These are phyloP conservation scores for Ariolimax columbianus DNA, from an alignment of 2,888 invertebrate species.

Conservation along the genomic window DNA sequence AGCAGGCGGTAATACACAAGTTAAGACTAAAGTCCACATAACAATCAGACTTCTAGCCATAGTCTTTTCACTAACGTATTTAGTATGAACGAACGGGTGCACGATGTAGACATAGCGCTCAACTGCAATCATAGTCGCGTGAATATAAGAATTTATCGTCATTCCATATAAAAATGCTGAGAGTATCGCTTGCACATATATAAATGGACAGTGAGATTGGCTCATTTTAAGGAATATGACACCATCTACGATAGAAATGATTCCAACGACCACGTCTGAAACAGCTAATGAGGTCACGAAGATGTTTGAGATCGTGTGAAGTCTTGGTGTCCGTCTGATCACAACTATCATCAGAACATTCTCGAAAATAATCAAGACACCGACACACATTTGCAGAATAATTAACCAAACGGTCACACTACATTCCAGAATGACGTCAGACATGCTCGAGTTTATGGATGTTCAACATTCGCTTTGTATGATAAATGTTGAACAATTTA, in stretches of 20 bases:
- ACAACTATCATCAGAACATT: background rate
- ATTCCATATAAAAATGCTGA: background rate
- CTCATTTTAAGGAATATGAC: background rate
- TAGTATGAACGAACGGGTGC: background rate
- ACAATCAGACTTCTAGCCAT: background rate
- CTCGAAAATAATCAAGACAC: background rate
- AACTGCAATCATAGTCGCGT: background rate
- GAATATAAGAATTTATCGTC: background rate
- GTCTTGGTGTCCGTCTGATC: background rate
- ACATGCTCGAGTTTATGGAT: too few relatives aligned
- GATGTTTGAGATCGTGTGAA: background rate
- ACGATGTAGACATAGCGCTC: background rate
- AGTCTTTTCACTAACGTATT: background rate
- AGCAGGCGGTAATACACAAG: background rate
- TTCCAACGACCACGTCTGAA: background rate
- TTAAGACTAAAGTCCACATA: background rate
- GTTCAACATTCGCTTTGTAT: too few relatives aligned
- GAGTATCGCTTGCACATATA: background rate
- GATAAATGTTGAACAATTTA: too few relatives aligned
- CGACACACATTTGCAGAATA: too few relatives aligned
- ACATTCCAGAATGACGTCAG: too few relatives aligned
- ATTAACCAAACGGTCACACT: too few relatives aligned
- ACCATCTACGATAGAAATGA: background rate
- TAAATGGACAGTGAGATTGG: background rate
- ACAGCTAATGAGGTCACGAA: background rate